phyloP scores from a whole-genome alignment of 2,888 invertebrate species.

The Esperia sulphurella region DNA sequence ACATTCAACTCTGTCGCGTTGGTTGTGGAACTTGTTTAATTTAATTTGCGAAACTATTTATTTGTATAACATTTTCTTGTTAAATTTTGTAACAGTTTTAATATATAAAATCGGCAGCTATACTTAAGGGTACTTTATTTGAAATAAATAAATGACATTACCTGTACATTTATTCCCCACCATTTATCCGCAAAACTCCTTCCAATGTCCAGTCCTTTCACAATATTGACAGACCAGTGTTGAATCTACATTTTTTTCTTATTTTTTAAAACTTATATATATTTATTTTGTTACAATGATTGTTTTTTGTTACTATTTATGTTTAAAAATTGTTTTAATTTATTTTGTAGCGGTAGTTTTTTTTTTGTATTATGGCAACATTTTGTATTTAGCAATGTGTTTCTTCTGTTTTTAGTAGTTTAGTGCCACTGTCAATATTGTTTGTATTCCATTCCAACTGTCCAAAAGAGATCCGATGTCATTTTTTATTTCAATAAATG shows the following conservation, averaged over 20 bases:
- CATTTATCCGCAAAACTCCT: slow-evolving; percentile 24
- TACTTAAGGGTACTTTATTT: slow-evolving; percentile 70
- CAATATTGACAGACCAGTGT: slow-evolving; percentile 81
- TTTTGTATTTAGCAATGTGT: slow-evolving; percentile 54
- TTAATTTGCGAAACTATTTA: slow-evolving; percentile 33
- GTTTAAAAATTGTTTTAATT: slow-evolving; percentile 71
- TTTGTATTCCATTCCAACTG: slow-evolving; percentile 64
- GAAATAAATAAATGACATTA: slow-evolving; percentile 74
- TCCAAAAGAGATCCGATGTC: slow-evolving; percentile 68
- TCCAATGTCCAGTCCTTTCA: slow-evolving; percentile 36
- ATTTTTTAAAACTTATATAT: slow-evolving; percentile 69
- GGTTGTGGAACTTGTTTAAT: slow-evolving; percentile 54
- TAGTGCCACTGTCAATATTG: slow-evolving; percentile 76
- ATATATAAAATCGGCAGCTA: slow-evolving; percentile 62
- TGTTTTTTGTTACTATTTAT: slow-evolving; percentile 74
- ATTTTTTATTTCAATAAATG: slow-evolving; percentile 79
- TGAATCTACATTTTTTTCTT: slow-evolving; percentile 65
- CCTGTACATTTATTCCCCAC: slow-evolving; percentile 21
- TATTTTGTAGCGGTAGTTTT: slow-evolving; percentile 67
- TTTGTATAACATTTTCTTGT: slow-evolving; percentile 58
- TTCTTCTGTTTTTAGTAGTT: slow-evolving; percentile 54
- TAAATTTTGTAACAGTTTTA: slow-evolving; percentile 62
- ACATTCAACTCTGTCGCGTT: slow-evolving; percentile 29
- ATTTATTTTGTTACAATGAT: slow-evolving; percentile 68
- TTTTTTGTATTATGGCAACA: slow-evolving; percentile 50